Evolutionary conservation across 2,113 vertebrate genomes (phyloP), one percentile per base, ranked within the genome.

Genomic region (Nycticorax nycticorax): DNA sequence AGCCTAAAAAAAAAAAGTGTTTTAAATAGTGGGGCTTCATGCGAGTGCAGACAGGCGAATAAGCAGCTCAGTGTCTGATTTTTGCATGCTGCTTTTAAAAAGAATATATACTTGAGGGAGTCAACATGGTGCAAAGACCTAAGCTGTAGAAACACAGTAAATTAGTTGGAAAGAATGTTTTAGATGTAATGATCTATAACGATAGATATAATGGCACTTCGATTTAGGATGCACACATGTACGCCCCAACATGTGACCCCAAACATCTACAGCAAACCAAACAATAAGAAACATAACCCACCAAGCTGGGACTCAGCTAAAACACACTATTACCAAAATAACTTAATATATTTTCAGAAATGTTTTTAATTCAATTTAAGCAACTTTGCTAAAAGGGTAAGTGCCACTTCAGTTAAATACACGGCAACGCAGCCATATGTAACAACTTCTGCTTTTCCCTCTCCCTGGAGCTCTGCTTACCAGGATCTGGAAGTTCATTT

Each of bases 401-500:
- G 16, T 43, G 33, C 62, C n/a, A 14, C 47, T 83, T 62, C 35
- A 35, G 9, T 6, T 68, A 20, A 66, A 69, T 6, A 64, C 21
- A 11, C 1, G 22, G 35, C 24, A 78, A 68, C 8, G 8, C 43
- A 45, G 69, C 35, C 45, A 17, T 22, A 19, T 30, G 9, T 32
- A 84, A 33, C 60, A 45, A 22, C 22, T 82, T 35, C 72, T 72
- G 33, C 22, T 23, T 41, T 60, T 82, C 52, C 57, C 13, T 53
- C 15, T 52, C 35, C 45, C 35, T 47, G 14, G 52, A 88, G 28
- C 62, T 48, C 20, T 79, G 53, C 33, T 10, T 48, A 59, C 56
- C 97, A 69, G 98, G 33, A 85, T 99, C 98, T 12, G 98, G 98
- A 90, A 99, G 98, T 90, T 99, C 99, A 97, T 99, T 99, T 96